A percentile compares a stretch with the other conserved stretches of the same genome.
Evolutionary conservation across 1,140 invertebrate genomes (phyloP).

Genomic region (Drosophila persimilis): DNA sequence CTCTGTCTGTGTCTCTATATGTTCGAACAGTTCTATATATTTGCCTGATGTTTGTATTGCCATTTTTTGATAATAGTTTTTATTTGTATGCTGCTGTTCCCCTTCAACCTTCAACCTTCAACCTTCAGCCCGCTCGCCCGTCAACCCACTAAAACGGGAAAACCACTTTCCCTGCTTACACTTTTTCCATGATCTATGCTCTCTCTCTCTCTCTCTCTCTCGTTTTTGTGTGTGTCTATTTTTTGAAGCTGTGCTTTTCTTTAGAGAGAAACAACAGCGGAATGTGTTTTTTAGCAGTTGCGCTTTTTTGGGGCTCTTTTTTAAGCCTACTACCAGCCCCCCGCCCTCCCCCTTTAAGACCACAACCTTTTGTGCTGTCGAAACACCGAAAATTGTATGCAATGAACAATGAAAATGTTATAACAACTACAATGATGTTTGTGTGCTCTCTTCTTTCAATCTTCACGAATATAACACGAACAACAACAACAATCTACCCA

Average conservation of each 20-base stretch:
- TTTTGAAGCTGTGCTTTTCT: conserved; percentile 48
- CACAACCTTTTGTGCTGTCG: conserved; percentile 49
- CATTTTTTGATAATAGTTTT: conserved; percentile 50
- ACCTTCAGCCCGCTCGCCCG: no score
- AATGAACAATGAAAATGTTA: background rate
- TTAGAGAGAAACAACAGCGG: conserved; percentile 50
- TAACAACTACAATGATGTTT: no score
- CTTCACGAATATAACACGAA: conserved; percentile 10
- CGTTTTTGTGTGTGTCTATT: conserved; percentile 29
- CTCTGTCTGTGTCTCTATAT: conserved; percentile 44
- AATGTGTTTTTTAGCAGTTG: conserved; percentile 35
- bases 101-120: no score
- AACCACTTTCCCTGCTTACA: no score
- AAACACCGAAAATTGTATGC: conserved; percentile 31
- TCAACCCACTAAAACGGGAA: no score
- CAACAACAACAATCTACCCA: conserved; percentile 29
- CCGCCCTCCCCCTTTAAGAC: background rate
- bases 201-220: conserved; percentile 23
- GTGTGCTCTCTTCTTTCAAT: no score
- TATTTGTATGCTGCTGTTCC: no score
- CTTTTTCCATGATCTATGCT: conserved; percentile 40
- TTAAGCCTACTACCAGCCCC: conserved; percentile 38
- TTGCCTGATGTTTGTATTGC: conserved; percentile 67
- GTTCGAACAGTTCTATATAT: conserved; percentile 17
- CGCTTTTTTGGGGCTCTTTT: conserved; percentile 56